These are phyloP conservation scores for Fulmarus glacialis DNA, from an alignment of 2,113 vertebrate genomes.

Conservation along the genomic window DNA sequence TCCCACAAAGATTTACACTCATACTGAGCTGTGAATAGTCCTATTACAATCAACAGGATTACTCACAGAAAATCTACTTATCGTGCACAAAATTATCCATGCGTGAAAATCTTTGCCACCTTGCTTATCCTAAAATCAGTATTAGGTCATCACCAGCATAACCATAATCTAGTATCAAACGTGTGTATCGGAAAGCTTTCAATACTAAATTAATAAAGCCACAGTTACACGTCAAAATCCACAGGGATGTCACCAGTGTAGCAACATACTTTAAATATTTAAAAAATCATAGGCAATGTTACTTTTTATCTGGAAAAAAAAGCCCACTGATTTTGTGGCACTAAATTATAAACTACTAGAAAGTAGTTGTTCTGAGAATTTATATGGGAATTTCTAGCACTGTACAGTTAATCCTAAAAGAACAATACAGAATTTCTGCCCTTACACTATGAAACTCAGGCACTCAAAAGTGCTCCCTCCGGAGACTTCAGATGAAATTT, in stretches of 20 bases:
- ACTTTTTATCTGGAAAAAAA: not conserved
- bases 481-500: not conserved
- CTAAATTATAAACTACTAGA: not conserved
- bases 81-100: not conserved
- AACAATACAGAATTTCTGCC: not conserved
- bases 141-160: not conserved
- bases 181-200: not conserved
- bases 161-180: not conserved
- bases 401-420: not conserved
- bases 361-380: not conserved
- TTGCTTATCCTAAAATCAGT: slow-evolving; percentile 15
- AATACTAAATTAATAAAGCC: not conserved
- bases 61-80: slow-evolving; percentile 43
- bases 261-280: not conserved
- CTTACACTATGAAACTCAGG: not conserved
- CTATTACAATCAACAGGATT: slow-evolving; percentile 52
- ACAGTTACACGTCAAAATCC: not conserved
- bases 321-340: not conserved
- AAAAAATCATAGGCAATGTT: not conserved
- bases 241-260: not conserved
- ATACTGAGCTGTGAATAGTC: slow-evolving; percentile 41
- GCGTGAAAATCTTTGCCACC: not conserved
- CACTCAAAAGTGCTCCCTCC: not conserved
- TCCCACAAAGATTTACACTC: slow-evolving; percentile 31
- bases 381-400: not conserved